phyloP scores from a whole-genome alignment of 2,113 vertebrate genomes.

The Diadophis punctatus region DNA sequence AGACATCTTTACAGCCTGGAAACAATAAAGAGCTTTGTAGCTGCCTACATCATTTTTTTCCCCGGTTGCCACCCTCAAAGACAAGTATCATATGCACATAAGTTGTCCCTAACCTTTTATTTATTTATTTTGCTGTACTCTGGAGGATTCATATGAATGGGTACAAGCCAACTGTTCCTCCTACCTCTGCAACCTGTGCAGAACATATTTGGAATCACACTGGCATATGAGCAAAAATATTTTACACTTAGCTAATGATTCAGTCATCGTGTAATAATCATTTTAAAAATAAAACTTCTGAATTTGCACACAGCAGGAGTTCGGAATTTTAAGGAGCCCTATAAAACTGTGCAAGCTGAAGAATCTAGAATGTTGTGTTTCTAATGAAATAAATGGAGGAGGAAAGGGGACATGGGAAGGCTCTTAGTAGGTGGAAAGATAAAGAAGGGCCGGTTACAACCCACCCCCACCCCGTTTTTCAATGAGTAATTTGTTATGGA shows the following conservation, averaged over 20 bases:
- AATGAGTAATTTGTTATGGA: background rate
- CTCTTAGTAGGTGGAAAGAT: background rate
- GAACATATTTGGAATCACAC: slow-evolving; percentile 6
- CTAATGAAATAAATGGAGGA: background rate
- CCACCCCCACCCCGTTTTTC: background rate
- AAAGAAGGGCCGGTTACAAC: background rate
- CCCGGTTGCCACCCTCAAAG: background rate
- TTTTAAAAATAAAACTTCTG: slow-evolving; percentile 22
- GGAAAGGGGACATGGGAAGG: too few species aligned
- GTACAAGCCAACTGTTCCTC: slow-evolving; percentile 24
- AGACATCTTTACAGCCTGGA: background rate
- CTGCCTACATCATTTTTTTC: background rate
- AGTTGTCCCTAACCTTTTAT: background rate
- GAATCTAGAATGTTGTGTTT: background rate
- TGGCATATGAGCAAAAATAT: slow-evolving; percentile 17
- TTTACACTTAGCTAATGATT: slow-evolving; percentile 11
- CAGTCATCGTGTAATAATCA: slow-evolving; percentile 17
- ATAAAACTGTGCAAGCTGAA: background rate
- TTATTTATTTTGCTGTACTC: background rate
- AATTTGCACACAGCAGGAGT: background rate
- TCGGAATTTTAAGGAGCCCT: background rate
- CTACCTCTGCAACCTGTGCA: background rate
- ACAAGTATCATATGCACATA: background rate
- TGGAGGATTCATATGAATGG: slow-evolving; percentile 16
- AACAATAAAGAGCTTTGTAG: background rate